Percentiles rank a stretch among this genome's conserved stretches.
Conservation (phyloP, 2,113 vertebrate species). For the Neotoma lepida region DNA sequence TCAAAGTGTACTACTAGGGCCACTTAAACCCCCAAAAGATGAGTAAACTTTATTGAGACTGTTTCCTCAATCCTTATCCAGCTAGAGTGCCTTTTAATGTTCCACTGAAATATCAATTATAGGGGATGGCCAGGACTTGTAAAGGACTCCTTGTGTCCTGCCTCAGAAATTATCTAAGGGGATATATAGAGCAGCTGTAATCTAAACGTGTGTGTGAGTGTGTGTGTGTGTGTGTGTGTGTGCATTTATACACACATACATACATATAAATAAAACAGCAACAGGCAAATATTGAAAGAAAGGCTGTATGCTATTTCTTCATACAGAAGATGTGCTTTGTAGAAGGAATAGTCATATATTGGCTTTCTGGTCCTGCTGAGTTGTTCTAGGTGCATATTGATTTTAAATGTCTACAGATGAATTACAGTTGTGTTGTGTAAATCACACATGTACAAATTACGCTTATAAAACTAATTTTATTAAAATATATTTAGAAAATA, state of each 20-base stretch:
- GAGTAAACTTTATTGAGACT: background rate
- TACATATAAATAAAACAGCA: background rate
- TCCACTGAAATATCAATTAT: background rate
- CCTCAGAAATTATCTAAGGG: background rate
- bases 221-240: background rate
- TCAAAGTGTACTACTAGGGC: background rate
- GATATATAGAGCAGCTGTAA: background rate
- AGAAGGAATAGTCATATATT: background rate
- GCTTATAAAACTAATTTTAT: background rate
- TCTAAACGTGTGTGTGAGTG: background rate
- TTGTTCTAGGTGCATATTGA: background rate
- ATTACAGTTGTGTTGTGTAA: conserved; percentile 32
- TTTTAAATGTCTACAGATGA: conserved; percentile 25
- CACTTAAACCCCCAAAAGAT: background rate
- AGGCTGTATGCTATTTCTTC: background rate
- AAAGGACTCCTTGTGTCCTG: background rate
- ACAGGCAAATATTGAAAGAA: background rate
- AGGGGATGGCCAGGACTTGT: background rate
- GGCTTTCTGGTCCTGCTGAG: background rate
- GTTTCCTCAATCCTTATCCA: background rate
- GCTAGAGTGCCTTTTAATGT: background rate
- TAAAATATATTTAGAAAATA: background rate
- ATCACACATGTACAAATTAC: background rate
- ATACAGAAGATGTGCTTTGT: background rate
- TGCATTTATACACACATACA: background rate